Evolutionary conservation across 1,140 invertebrate species (phyloP).

Genomic region (Calliopsis andreniformis): DNA sequence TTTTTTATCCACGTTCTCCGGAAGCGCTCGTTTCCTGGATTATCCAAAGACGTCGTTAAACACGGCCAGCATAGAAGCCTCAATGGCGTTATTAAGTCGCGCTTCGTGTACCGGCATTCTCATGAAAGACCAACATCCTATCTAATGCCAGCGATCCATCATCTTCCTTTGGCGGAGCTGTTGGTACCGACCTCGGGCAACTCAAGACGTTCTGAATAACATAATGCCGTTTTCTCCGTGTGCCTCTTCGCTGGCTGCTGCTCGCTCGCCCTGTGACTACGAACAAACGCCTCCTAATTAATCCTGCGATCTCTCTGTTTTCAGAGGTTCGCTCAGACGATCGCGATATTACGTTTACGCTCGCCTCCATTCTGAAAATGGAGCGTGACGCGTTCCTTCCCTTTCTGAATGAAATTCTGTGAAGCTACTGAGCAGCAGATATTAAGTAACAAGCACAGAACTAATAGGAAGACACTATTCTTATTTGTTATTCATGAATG

Average conservation of each 20-base stretch:
- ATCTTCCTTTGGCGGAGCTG: slow-evolving; percentile 75
- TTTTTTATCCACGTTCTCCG: slow-evolving; percentile 1
- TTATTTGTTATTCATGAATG: too few species aligned
- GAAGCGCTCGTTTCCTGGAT: slow-evolving; percentile 26
- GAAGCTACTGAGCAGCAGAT: too few species aligned
- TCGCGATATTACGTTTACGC: background rate
- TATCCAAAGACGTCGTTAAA: slow-evolving; percentile 15
- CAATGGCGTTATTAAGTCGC: slow-evolving; percentile 78
- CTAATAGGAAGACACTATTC: too few species aligned
- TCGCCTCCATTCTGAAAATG: background rate
- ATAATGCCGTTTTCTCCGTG: slow-evolving; percentile 55
- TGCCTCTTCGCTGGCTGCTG: slow-evolving; percentile 30
- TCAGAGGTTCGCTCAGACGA: slow-evolving; percentile 42
- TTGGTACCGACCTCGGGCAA: slow-evolving; percentile 69
- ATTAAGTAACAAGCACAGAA: too few species aligned
- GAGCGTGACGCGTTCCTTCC: background rate
- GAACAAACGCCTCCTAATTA: slow-evolving; percentile 76
- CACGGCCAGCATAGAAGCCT: slow-evolving; percentile 49
- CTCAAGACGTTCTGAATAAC: slow-evolving; percentile 70
- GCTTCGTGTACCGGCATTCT: slow-evolving; percentile 65
- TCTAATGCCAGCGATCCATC: slow-evolving; percentile 77
- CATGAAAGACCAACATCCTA: slow-evolving; percentile 76
- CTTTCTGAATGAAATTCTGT: background rate
- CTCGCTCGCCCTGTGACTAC: slow-evolving; percentile 51
- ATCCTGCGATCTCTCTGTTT: slow-evolving; percentile 56